phyloP scores from a whole-genome alignment of 1,140 invertebrate species.

The Aphis gossypii region DNA sequence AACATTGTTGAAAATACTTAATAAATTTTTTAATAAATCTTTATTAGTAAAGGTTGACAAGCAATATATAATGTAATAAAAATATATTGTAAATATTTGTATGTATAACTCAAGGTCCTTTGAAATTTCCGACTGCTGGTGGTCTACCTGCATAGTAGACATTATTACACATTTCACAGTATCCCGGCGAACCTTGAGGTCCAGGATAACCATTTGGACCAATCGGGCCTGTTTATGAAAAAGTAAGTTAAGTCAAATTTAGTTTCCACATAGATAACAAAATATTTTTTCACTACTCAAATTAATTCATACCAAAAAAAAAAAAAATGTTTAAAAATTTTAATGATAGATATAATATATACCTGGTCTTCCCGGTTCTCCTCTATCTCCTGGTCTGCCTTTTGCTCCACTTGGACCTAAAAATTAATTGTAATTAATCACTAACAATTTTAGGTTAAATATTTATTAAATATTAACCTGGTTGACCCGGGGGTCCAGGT shows the following conservation, averaged over 20 bases:
- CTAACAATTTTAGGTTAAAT: no score
- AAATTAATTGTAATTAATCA: conserved; percentile 57
- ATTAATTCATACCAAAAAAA: not conserved
- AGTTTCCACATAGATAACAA: not conserved
- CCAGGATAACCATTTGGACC: conserved; percentile 68
- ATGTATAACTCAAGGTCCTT: conserved; percentile 64
- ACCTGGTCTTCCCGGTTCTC: conserved; percentile 73
- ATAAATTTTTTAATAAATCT: not conserved
- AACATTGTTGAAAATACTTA: not conserved
- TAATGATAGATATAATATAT: not conserved
- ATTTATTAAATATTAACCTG: conserved; percentile 66
- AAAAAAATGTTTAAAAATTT: not conserved
- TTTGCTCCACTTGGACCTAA: conserved; percentile 71
- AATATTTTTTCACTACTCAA: not conserved
- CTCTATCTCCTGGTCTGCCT: conserved; percentile 71
- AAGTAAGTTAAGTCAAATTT: not conserved
- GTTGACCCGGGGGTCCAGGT: conserved; percentile 70
- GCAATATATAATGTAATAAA: not conserved
- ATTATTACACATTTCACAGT: conserved; percentile 70
- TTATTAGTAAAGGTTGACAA: not conserved
- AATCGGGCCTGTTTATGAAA: conserved; percentile 63
- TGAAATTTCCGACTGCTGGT: conserved; percentile 65
- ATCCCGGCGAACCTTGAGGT: conserved; percentile 69
- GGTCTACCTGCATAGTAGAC: conserved; percentile 61
- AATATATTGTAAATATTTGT: not conserved